Conservation (phyloP, 2,888 invertebrate species). For the Zygaena filipendulae region DNA sequence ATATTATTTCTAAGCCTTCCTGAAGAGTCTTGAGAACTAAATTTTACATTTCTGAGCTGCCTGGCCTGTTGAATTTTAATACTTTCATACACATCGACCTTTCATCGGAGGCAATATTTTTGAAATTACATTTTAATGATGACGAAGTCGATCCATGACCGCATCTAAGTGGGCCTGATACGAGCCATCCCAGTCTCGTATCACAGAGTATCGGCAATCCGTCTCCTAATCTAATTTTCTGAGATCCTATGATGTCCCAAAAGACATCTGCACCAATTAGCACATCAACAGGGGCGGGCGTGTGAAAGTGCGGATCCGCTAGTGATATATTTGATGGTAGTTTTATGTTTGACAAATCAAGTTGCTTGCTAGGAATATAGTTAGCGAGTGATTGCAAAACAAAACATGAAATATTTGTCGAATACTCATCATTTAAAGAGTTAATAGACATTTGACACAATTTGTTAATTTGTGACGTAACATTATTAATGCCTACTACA, state of each 20-base stretch:
- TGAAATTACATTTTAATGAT: too few species aligned
- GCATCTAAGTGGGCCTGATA: constrained; percentile 17
- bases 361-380: constrained; percentile 7
- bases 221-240: constrained; percentile 11
- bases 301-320: constrained; percentile 15
- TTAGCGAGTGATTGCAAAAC: background rate
- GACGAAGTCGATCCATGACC: too few species aligned
- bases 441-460: background rate
- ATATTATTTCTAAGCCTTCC: too few species aligned
- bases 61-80: too few species aligned
- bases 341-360: constrained; percentile 8
- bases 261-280: constrained; percentile 19
- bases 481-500: background rate
- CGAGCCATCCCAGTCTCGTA: constrained; percentile 16
- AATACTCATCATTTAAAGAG: background rate
- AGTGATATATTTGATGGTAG: constrained; percentile 10
- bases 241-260: constrained; percentile 16
- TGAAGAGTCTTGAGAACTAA: too few species aligned
- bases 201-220: constrained; percentile 13
- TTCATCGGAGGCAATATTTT: too few species aligned
- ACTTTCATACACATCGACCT: too few species aligned
- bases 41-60: too few species aligned
- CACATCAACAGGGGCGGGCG: constrained; percentile 15
- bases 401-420: background rate
- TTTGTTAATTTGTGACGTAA: background rate